These are phyloP conservation scores for Brachionus sp. DNA, from an alignment of 1,140 invertebrate genomes.

Conservation along the genomic window DNA sequence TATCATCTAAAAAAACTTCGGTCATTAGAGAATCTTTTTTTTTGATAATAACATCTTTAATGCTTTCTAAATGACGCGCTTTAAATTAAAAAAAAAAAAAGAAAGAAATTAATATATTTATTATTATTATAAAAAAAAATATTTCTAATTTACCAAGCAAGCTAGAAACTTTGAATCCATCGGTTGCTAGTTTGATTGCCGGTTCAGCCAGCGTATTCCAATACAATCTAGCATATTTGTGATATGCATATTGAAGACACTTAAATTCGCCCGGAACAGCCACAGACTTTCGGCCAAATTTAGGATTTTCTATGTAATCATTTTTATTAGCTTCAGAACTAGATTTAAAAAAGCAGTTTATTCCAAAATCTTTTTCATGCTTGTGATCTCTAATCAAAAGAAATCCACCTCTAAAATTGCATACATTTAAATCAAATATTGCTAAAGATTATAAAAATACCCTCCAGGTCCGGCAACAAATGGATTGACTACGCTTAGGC, in stretches of 20 bases:
- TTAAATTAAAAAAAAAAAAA: not conserved
- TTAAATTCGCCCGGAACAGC: conserved; percentile 44
- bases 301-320: not conserved
- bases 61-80: conserved; percentile 10
- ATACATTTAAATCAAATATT: not conserved
- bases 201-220: conserved; percentile 33
- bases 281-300: not conserved
- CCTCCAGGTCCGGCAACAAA: conserved; percentile 35
- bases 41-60: not conserved
- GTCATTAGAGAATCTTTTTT: not conserved
- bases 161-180: conserved; percentile 7
- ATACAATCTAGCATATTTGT: conserved; percentile 36
- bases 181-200: conserved; percentile 1
- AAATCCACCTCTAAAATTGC: conserved; percentile 14
- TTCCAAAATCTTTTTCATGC: conserved; percentile 31
- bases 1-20: conserved; percentile 45
- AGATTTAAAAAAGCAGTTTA: conserved; percentile 43
- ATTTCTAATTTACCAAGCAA: not conserved
- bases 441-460: conserved; percentile 6
- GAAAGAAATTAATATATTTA: not conserved
- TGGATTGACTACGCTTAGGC: conserved; percentile 17
- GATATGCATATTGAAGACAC: conserved; percentile 21
- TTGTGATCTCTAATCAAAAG: conserved; percentile 40
- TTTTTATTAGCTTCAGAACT: not conserved
- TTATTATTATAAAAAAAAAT: not conserved